Evolutionary conservation across 2,113 vertebrate species (phyloP).

Genomic region (Rostratula benghalensis): DNA sequence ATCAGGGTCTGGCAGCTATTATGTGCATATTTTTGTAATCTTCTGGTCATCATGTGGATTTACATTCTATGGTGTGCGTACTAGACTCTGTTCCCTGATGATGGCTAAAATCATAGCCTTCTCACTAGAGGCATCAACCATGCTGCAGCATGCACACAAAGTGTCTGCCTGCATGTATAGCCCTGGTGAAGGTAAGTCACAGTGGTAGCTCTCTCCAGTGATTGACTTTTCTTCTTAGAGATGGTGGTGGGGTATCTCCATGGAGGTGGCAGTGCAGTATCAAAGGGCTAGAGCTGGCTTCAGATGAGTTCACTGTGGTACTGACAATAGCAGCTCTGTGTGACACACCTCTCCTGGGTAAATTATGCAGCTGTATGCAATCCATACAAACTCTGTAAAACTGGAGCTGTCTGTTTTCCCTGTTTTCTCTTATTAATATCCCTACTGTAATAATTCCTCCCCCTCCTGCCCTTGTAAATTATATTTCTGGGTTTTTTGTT

Average conservation of each 20-base stretch:
- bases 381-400: background rate
- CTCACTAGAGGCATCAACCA: background rate
- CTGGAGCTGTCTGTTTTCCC: background rate
- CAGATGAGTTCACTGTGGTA: background rate
- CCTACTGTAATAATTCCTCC: background rate
- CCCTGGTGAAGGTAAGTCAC: background rate
- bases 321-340: background rate
- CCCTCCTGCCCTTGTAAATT: background rate
- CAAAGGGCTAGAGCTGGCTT: background rate
- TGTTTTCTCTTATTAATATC: constrained; percentile 9
- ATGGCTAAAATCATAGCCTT: background rate
- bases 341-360: background rate
- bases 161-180: background rate
- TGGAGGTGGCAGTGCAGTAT: background rate
- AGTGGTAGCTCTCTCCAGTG: background rate
- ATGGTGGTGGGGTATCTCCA: background rate
- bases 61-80: background rate
- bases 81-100: background rate
- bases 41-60: background rate
- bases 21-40: background rate
- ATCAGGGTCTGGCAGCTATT: background rate
- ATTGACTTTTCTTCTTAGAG: background rate
- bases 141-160: background rate
- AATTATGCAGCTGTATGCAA: constrained; percentile 20
- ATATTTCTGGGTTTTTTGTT: background rate